phyloP scores from a whole-genome alignment of 2,113 vertebrate genomes.

The Centropus bengalensis region DNA sequence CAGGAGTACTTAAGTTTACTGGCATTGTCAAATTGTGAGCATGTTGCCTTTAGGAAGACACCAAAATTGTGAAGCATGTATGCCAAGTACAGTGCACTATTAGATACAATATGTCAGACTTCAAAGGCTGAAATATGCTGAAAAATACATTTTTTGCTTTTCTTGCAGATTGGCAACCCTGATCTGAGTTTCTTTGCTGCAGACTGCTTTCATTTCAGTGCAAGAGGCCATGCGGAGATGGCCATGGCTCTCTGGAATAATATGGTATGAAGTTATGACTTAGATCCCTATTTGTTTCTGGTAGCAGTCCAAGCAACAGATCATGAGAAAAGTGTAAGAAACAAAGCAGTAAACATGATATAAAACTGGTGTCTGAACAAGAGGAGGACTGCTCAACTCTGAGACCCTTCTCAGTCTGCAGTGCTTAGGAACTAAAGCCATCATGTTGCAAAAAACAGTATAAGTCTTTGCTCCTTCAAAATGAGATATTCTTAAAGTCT shows the following conservation, averaged over 20 bases:
- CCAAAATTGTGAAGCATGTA: not conserved
- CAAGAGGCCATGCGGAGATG: slow-evolving; percentile 87
- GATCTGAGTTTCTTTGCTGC: slow-evolving; percentile 87
- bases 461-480: not conserved
- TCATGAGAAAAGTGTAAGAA: not conserved
- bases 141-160: slow-evolving; percentile 14
- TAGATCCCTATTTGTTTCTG: not conserved
- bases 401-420: not conserved
- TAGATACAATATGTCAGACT: not conserved
- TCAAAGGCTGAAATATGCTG: not conserved
- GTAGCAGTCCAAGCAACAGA: not conserved
- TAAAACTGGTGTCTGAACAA: not conserved
- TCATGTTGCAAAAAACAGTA: not conserved
- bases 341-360: not conserved
- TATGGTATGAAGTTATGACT: slow-evolving; percentile 80
- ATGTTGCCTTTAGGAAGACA: not conserved
- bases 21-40: not conserved
- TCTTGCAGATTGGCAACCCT: slow-evolving; percentile 73
- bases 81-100: not conserved
- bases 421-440: not conserved
- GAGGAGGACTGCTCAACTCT: not conserved
- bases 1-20: not conserved
- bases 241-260: slow-evolving; percentile 92
- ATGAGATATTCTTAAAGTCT: not conserved
- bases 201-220: slow-evolving; percentile 92